A percentile compares a stretch with the other conserved stretches of the same genome.
These are phyloP conservation scores for Jaculus jaculus DNA, from an alignment of 2,113 vertebrate genomes.

Conservation along the genomic window DNA sequence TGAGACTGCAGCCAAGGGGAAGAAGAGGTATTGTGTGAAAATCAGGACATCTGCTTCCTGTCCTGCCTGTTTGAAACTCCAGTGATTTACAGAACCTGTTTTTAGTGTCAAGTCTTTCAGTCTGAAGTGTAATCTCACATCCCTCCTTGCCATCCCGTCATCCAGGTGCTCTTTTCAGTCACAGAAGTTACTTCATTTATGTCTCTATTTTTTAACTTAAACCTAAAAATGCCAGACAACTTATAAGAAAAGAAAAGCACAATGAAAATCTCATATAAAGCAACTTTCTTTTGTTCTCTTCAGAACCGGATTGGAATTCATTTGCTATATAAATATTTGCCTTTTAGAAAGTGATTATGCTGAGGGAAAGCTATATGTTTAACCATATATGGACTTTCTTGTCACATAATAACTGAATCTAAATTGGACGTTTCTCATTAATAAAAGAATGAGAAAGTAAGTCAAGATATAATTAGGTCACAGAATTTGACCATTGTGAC, in stretches of 20 bases:
- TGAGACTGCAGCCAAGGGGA: neutral
- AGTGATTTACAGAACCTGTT: neutral
- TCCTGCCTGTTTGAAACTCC: neutral
- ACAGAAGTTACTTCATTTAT: neutral
- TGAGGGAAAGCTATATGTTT: slow-evolving; percentile 46
- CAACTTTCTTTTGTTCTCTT: slow-evolving; percentile 31
- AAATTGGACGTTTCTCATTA: slow-evolving; percentile 66
- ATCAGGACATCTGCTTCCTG: fast-evolving
- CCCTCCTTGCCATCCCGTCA: neutral
- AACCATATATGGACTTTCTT: slow-evolving; percentile 65
- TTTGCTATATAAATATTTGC: slow-evolving; percentile 44
- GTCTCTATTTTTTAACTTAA: neutral
- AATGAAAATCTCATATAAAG: neutral
- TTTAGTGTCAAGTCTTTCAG: neutral
- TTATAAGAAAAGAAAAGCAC: neutral
- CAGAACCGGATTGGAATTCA: slow-evolving; percentile 2
- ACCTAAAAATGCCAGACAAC: neutral
- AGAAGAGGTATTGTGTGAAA: fast-evolving
- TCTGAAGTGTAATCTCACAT: neutral
- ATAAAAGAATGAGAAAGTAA: slow-evolving; percentile 71
- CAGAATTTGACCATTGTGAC: slow-evolving; percentile 65
- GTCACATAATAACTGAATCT: slow-evolving; percentile 60
- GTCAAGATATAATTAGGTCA: slow-evolving; percentile 72
- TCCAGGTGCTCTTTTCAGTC: neutral
- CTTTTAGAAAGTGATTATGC: slow-evolving; percentile 60